Percentiles rank a stretch among this genome's conserved stretches.
Evolutionary conservation across 1,140 invertebrate species (phyloP).

Genomic region (Bombus superbus): DNA sequence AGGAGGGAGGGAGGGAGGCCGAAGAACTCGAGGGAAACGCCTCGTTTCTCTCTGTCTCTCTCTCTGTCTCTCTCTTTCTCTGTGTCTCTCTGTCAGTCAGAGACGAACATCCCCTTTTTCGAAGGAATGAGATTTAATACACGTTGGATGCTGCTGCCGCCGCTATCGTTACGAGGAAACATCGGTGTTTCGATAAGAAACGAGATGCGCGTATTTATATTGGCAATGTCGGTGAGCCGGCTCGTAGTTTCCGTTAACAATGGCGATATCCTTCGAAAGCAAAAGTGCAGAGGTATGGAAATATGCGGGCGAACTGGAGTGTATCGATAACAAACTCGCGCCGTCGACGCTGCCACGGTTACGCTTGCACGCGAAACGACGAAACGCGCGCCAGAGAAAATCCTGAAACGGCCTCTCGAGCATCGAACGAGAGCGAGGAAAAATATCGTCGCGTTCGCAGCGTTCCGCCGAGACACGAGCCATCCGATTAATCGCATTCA

Average conservation of each 20-base stretch:
- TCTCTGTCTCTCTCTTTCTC: neutral
- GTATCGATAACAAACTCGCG: slow-evolving; percentile 28
- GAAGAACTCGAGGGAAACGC: slow-evolving; percentile 23
- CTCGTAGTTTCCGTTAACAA: slow-evolving; percentile 21
- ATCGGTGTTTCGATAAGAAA: neutral
- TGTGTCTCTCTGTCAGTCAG: neutral
- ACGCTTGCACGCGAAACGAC: neutral
- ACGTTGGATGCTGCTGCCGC: neutral
- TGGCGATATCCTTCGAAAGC: neutral
- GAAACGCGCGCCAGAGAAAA: neutral
- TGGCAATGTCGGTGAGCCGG: neutral
- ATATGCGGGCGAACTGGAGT: slow-evolving; percentile 20
- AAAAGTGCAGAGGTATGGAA: slow-evolving; percentile 1
- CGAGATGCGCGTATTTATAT: slow-evolving; percentile 17
- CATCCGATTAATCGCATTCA: neutral
- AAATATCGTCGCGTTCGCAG: neutral
- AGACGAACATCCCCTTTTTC: neutral
- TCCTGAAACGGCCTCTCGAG: neutral
- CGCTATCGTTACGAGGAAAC: slow-evolving; percentile 19
- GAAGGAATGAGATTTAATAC: slow-evolving; percentile 33
- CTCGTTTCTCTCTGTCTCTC: neutral
- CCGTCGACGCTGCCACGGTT: neutral
- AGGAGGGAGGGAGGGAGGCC: neutral
- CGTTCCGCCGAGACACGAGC: neutral
- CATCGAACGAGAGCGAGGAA: neutral